These are phyloP conservation scores for Entomobrya multifasciata DNA, from an alignment of 2,888 invertebrate genomes.

Conservation along the genomic window DNA sequence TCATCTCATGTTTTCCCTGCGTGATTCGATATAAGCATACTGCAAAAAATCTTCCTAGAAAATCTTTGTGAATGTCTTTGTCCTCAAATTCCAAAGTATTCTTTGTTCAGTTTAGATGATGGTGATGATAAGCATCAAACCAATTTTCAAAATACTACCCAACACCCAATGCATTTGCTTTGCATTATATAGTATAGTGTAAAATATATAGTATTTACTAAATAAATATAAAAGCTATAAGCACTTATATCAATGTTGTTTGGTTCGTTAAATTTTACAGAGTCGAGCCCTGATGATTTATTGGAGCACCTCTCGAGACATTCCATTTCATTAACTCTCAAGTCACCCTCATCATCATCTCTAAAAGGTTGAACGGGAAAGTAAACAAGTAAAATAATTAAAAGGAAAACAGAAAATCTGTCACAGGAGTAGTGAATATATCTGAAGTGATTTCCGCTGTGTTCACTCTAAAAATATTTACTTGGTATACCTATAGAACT, in stretches of 20 bases:
- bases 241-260: not conserved
- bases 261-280: slow-evolving; percentile 31
- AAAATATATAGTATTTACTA: too few relatives aligned
- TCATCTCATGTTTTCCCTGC: not conserved
- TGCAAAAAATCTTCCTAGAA: not conserved
- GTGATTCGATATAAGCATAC: not conserved
- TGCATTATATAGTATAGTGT: too few relatives aligned
- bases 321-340: slow-evolving; percentile 29
- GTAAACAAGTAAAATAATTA: slow-evolving; percentile 34
- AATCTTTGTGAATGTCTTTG: slow-evolving; percentile 11
- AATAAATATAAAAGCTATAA: not conserved
- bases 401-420: not conserved
- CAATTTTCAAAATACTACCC: too few relatives aligned
- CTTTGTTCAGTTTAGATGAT: not conserved
- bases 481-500: too few relatives aligned
- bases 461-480: not conserved
- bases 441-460: not conserved
- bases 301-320: slow-evolving; percentile 38
- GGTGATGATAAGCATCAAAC: not conserved
- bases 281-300: not conserved
- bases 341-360: not conserved
- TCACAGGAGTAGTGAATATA: not conserved
- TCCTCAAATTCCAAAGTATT: not conserved
- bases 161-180: too few relatives aligned
- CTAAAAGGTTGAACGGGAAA: not conserved